These are phyloP conservation scores for Rhyacophila evoluta DNA, from an alignment of 2,888 invertebrate species.

Conservation along the genomic window DNA sequence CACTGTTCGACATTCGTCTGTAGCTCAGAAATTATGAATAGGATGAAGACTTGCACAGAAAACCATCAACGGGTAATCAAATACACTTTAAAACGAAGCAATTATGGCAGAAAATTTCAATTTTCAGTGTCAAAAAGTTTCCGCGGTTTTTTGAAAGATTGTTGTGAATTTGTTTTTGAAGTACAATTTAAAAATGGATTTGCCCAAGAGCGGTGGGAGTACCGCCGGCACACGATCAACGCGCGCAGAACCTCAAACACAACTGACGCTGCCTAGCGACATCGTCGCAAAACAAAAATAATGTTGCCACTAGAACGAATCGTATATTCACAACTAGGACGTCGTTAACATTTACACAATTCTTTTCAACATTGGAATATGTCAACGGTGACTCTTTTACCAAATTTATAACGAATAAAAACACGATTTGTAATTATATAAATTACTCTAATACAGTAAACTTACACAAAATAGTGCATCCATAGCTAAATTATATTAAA, in stretches of 20 bases:
- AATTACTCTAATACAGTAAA: too few species aligned
- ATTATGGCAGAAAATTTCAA: not conserved
- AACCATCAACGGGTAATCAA: not conserved
- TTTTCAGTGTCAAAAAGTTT: not conserved
- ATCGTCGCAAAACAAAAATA: not conserved
- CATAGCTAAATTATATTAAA: too few species aligned
- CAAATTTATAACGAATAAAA: too few species aligned
- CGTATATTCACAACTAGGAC: too few species aligned
- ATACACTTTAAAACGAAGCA: not conserved
- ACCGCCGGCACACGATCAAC: slow-evolving; percentile 36
- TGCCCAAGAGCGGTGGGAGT: slow-evolving; percentile 31
- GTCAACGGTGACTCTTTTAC: too few species aligned
- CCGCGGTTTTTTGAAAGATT: slow-evolving; percentile 35
- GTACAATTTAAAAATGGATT: slow-evolving; percentile 35
- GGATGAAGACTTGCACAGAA: not conserved
- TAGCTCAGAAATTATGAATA: not conserved
- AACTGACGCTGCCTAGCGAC: not conserved
- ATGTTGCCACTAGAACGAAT: not conserved
- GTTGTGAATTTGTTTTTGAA: slow-evolving; percentile 38
- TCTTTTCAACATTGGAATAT: too few species aligned
- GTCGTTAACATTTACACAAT: too few species aligned
- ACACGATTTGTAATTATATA: too few species aligned
- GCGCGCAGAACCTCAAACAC: slow-evolving; percentile 17
- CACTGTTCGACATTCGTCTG: not conserved
- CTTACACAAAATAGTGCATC: too few species aligned